Evolutionary conservation across 1,140 invertebrate genomes (phyloP).

Genomic region (Drosophila tsacasi): DNA sequence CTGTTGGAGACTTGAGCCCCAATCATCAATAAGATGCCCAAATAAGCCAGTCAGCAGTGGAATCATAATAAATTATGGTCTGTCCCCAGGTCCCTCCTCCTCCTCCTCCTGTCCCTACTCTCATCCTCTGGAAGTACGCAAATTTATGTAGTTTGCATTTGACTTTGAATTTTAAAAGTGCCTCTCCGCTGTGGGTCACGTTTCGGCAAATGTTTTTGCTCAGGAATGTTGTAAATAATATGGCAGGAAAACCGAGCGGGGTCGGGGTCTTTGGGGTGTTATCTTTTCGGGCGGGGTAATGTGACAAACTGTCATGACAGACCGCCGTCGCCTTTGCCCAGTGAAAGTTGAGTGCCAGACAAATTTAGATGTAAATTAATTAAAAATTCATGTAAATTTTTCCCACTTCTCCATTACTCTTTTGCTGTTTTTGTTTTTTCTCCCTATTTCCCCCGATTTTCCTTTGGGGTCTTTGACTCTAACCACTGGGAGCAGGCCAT

Average conservation of each 20-base stretch:
- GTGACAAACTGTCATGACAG: slow-evolving; percentile 38
- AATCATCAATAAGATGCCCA: slow-evolving; percentile 79
- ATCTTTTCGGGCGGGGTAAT: slow-evolving; percentile 1
- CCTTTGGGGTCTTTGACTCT: slow-evolving; percentile 34
- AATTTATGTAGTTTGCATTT: slow-evolving; percentile 80
- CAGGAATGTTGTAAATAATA: slow-evolving; percentile 46
- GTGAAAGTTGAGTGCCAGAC: slow-evolving; percentile 44
- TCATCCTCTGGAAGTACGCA: slow-evolving; percentile 37
- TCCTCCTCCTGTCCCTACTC: no score
- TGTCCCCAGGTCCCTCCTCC: neutral
- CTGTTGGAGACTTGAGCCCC: slow-evolving; percentile 37
- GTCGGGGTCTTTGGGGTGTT: neutral
- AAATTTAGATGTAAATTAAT: slow-evolving; percentile 49
- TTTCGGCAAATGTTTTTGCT: slow-evolving; percentile 55
- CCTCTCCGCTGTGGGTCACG: slow-evolving; percentile 55
- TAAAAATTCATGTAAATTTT: slow-evolving; percentile 51
- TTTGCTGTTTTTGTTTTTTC: neutral
- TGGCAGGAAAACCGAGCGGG: neutral
- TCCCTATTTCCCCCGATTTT: slow-evolving; percentile 5
- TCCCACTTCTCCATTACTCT: slow-evolving; percentile 1
- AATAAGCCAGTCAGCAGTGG: slow-evolving; percentile 56
- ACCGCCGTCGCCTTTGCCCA: slow-evolving; percentile 7
- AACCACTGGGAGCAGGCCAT: slow-evolving; percentile 12
- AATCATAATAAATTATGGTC: slow-evolving; percentile 54
- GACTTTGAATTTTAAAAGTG: slow-evolving; percentile 61